Conservation (phyloP, 2,113 vertebrate genomes). For the Corydoras sp. region DNA sequence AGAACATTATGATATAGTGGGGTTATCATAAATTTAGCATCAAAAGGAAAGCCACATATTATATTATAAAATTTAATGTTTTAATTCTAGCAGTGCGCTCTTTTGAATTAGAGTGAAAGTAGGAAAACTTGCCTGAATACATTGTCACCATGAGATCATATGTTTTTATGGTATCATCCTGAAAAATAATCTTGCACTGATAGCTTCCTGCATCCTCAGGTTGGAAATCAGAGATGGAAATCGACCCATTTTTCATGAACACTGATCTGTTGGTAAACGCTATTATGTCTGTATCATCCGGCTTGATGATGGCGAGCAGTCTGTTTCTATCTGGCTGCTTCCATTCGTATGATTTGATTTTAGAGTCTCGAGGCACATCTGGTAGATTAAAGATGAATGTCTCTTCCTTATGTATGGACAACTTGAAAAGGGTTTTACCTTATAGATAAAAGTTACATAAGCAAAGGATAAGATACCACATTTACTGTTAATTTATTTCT, state of each 20-base stretch:
- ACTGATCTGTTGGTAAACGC: background rate
- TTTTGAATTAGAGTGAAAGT: background rate
- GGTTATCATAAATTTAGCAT: no score
- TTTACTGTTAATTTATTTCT: background rate
- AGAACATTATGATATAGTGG: no score
- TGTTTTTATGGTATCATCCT: background rate
- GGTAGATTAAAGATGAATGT: slow-evolving; percentile 6
- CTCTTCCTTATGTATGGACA: background rate
- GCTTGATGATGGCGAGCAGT: background rate
- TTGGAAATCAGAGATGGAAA: background rate
- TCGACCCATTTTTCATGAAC: background rate
- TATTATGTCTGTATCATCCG: background rate
- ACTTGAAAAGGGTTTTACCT: no score
- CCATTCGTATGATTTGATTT: slow-evolving; percentile 19
- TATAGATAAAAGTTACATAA: background rate
- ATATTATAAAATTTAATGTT: no score
- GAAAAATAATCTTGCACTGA: background rate
- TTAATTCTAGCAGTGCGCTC: background rate
- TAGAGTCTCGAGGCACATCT: background rate
- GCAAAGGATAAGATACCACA: background rate
- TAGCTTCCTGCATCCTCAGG: background rate
- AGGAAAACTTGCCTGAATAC: background rate
- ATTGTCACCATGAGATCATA: background rate
- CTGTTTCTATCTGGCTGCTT: background rate
- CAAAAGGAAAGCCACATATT: no score